Percentiles rank a stretch among this genome's conserved stretches.
Conservation (phyloP, 2,888 invertebrate genomes). For the Caenorhabditis afra region DNA sequence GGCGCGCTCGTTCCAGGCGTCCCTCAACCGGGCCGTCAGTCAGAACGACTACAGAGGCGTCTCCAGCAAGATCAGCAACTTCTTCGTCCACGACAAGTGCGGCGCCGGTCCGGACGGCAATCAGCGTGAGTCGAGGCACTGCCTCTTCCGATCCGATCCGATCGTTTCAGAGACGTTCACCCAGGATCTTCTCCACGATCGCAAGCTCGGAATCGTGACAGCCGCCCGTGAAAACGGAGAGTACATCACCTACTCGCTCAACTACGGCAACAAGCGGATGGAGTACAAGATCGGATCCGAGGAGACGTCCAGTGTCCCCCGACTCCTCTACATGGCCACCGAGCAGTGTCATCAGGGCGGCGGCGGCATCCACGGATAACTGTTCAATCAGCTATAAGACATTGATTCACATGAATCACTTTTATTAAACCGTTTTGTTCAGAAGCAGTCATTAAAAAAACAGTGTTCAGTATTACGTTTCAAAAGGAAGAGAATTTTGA, state of each 20-base stretch:
- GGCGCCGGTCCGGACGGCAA: not conserved
- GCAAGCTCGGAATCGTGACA: constrained; percentile 11
- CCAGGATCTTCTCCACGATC: not conserved
- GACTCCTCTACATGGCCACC: not conserved
- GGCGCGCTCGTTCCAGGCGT: constrained; percentile 2
- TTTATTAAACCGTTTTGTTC: no score
- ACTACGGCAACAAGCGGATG: constrained; percentile 10
- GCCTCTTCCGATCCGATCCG: no score
- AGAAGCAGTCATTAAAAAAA: no score
- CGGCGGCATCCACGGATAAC: no score
- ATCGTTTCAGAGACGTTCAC: not conserved
- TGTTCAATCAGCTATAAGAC: no score
- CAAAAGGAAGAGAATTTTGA: no score
- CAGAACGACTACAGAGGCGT: constrained; percentile 1
- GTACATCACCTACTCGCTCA: not conserved
- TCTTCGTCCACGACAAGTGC: constrained; percentile 8
- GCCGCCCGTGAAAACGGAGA: constrained; percentile 5
- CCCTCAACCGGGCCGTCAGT: constrained; percentile 11
- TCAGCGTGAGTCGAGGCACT: not conserved
- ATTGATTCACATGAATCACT: no score
- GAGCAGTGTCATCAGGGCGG: not conserved
- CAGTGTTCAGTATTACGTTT: no score
- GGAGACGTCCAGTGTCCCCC: not conserved
- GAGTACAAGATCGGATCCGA: constrained; percentile 3
- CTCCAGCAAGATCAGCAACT: not conserved